A percentile compares a stretch with the other conserved stretches of the same genome.
Conservation (phyloP, 2,888 invertebrate species). For the Ametastegia equiseti region DNA sequence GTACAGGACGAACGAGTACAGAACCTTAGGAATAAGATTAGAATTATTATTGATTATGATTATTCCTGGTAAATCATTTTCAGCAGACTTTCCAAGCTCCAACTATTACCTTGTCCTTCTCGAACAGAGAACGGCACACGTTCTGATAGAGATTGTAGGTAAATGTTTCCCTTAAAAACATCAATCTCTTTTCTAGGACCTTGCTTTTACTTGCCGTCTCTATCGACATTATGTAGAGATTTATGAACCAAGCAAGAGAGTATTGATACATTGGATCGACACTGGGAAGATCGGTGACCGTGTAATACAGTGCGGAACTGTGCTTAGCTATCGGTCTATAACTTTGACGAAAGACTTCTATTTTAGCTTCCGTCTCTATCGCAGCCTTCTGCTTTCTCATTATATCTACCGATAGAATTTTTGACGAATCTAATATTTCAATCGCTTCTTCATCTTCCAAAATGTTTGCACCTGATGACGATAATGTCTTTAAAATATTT, state of each 20-base stretch:
- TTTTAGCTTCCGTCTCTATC: slow-evolving; percentile 86
- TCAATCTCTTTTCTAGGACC: slow-evolving; percentile 83
- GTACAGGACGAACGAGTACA: slow-evolving; percentile 85
- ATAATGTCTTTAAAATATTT: slow-evolving; percentile 90
- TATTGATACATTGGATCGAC: slow-evolving; percentile 95
- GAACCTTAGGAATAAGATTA: slow-evolving; percentile 55
- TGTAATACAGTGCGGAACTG: slow-evolving; percentile 89
- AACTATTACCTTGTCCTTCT: slow-evolving; percentile 87
- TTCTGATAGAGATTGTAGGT: slow-evolving; percentile 89
- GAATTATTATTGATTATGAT: too few relatives aligned
- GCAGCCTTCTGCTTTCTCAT: slow-evolving; percentile 88
- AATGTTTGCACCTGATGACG: slow-evolving; percentile 91
- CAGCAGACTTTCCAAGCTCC: too few relatives aligned
- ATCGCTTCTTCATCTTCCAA: slow-evolving; percentile 95
- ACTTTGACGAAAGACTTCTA: slow-evolving; percentile 86
- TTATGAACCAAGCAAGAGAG: slow-evolving; percentile 91
- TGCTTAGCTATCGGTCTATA: slow-evolving; percentile 89
- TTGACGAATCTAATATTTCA: slow-evolving; percentile 91
- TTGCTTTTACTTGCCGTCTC: slow-evolving; percentile 86
- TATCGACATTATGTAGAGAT: slow-evolving; percentile 87
- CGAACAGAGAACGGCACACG: slow-evolving; percentile 90
- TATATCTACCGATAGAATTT: slow-evolving; percentile 88
- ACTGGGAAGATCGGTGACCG: slow-evolving; percentile 88
- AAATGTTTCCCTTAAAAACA: slow-evolving; percentile 86
- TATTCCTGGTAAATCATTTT: background rate